phyloP scores from a whole-genome alignment of 1,140 invertebrate genomes.

The Pseudomyrmex concolor region DNA sequence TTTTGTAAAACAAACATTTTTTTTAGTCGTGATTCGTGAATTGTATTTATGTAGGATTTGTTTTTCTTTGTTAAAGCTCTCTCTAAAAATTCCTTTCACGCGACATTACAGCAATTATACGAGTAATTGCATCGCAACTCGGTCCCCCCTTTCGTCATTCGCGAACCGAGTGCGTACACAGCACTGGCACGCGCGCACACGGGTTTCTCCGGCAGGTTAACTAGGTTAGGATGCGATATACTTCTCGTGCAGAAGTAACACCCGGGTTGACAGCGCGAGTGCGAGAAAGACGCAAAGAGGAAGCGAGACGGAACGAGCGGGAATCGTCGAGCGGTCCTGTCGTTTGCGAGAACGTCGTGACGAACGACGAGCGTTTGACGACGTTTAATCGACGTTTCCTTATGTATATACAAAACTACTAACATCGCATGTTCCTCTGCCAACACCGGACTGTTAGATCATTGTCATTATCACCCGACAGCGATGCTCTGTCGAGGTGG shows the following conservation, averaged over 20 bases:
- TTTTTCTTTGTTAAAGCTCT: too few relatives aligned
- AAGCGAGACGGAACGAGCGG: slow-evolving; percentile 13
- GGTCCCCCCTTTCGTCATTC: too few relatives aligned
- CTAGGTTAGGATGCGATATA: slow-evolving; percentile 69
- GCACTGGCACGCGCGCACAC: slow-evolving; percentile 10
- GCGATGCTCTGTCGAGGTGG: background rate
- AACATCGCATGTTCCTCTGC: background rate
- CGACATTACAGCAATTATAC: too few relatives aligned
- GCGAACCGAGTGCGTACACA: background rate
- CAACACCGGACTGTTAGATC: background rate
- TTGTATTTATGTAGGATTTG: too few relatives aligned
- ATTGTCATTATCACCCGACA: background rate
- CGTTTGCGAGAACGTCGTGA: background rate
- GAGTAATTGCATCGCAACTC: background rate
- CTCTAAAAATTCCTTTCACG: too few relatives aligned
- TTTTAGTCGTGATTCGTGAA: too few relatives aligned
- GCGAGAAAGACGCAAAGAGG: background rate
- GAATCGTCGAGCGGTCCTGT: background rate
- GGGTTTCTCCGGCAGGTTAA: slow-evolving; percentile 46
- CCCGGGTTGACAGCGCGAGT: slow-evolving; percentile 42
- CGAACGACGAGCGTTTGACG: background rate
- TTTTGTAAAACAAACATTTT: too few relatives aligned
- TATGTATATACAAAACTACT: too few relatives aligned
- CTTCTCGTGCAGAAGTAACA: slow-evolving; percentile 48
- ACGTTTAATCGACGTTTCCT: background rate